A percentile compares a stretch with the other conserved stretches of the same genome.
These are phyloP conservation scores for Aleadryas rufinucha DNA, from an alignment of 2,113 vertebrate species.

Conservation along the genomic window DNA sequence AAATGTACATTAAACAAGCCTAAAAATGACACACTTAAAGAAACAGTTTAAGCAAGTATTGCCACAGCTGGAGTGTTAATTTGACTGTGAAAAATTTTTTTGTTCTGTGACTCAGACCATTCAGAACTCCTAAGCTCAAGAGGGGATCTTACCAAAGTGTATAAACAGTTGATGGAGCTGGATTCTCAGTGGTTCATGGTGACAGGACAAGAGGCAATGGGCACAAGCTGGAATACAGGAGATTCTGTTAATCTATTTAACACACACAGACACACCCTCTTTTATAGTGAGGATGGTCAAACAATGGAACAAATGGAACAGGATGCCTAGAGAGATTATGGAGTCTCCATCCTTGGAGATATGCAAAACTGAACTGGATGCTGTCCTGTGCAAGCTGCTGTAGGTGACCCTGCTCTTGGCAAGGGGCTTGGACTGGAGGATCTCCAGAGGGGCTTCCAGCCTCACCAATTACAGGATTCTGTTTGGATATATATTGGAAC, in stretches of 20 bases:
- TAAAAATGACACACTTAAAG: not conserved
- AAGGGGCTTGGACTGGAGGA: not conserved
- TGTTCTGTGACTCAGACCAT: not conserved
- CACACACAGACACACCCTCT: not conserved
- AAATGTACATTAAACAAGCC: not conserved
- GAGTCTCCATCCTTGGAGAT: not conserved
- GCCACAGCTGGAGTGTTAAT: not conserved
- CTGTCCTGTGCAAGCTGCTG: not conserved
- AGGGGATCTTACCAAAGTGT: not conserved
- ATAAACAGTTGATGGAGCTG: not conserved
- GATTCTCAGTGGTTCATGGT: not conserved
- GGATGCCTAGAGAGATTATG: not conserved
- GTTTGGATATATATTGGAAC: not conserved
- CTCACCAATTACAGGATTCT: not conserved
- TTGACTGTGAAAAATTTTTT: not conserved
- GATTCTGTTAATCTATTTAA: not conserved
- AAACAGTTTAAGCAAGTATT: not conserved
- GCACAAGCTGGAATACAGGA: not conserved
- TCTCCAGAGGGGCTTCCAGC: not conserved
- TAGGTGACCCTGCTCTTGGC: not conserved
- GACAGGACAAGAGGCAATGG: not conserved
- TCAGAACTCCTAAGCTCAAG: not conserved
- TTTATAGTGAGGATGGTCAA: not conserved
- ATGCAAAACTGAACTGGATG: accelerated
- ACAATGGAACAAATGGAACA: not conserved